Evolutionary conservation across 2,888 invertebrate genomes (phyloP).

Genomic region (Cheilosia vulpina): DNA sequence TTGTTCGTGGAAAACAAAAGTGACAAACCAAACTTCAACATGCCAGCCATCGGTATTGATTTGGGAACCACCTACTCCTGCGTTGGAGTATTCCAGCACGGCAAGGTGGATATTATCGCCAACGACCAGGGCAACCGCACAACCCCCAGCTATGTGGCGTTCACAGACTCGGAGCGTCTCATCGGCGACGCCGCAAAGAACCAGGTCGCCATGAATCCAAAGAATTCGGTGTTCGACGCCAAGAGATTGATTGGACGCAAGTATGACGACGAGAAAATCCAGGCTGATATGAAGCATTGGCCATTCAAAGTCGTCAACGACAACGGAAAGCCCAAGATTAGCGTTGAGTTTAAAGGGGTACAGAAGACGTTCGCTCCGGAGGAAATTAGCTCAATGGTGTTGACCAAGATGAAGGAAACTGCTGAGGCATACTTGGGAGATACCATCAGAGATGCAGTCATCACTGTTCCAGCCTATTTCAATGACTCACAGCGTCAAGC

Average conservation of each 20-base stretch:
- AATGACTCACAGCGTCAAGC: conserved; percentile 95
- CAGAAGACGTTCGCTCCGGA: conserved; percentile 94
- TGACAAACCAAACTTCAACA: conserved; percentile 79
- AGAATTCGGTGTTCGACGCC: conserved; percentile 95
- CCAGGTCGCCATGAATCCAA: conserved; percentile 93
- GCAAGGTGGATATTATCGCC: conserved; percentile 92
- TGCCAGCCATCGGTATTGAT: conserved; percentile 90
- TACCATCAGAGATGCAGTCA: conserved; percentile 91
- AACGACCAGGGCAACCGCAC: conserved; percentile 93
- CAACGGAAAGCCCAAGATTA: conserved; percentile 91
- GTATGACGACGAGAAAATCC: conserved; percentile 93
- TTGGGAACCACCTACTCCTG: conserved; percentile 93
- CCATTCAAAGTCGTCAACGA: conserved; percentile 94
- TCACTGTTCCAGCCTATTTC: conserved; percentile 96
- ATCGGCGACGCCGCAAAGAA: conserved; percentile 92
- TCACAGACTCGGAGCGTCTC: conserved; percentile 92
- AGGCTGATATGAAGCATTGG: conserved; percentile 97
- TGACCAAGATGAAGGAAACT: conserved; percentile 96
- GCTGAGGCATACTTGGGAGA: conserved; percentile 95
- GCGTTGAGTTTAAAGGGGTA: conserved; percentile 95
- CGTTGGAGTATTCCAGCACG: conserved; percentile 90
- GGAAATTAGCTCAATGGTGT: conserved; percentile 96
- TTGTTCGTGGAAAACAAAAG: conserved; percentile 84
- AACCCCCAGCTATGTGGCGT: conserved; percentile 91
- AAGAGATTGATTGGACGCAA: conserved; percentile 96